Evolutionary conservation across 2,888 invertebrate species (phyloP).

Genomic region (Oegoconia quadripuncta): DNA sequence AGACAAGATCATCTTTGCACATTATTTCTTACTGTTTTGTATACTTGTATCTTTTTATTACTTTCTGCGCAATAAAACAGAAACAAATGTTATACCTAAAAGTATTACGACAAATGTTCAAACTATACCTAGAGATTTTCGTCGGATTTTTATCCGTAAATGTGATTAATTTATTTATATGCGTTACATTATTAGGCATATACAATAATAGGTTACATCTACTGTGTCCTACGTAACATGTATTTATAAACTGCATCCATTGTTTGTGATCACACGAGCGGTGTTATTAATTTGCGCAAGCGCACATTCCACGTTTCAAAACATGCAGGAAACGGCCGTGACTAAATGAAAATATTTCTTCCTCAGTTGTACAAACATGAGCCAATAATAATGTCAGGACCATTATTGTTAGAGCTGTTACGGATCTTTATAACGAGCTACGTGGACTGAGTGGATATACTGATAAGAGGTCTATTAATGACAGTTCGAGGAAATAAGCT

Average conservation of each 20-base stretch:
- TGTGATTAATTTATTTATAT: too few relatives aligned
- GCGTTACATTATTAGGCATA: too few relatives aligned
- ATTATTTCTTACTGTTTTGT: too few relatives aligned
- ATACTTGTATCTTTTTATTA: too few relatives aligned
- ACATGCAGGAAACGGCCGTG: conserved; percentile 39
- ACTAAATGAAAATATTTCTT: conserved; percentile 57
- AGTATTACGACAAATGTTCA: too few relatives aligned
- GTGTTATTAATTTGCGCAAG: conserved; percentile 40
- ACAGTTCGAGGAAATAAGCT: conserved; percentile 17
- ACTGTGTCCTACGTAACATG: conserved; percentile 9
- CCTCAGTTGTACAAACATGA: conserved; percentile 53
- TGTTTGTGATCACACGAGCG: conserved; percentile 34
- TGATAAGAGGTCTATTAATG: conserved; percentile 20
- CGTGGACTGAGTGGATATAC: conserved; percentile 2
- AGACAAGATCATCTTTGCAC: too few relatives aligned
- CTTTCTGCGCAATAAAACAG: too few relatives aligned
- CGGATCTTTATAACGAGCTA: not conserved
- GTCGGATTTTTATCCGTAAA: too few relatives aligned
- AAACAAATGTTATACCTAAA: too few relatives aligned
- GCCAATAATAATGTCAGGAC: conserved; percentile 20
- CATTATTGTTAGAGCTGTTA: conserved; percentile 13
- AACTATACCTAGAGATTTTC: too few relatives aligned
- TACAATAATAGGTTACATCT: too few relatives aligned
- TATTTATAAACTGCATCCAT: conserved; percentile 50
- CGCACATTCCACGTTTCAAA: conserved; percentile 51